A percentile compares a stretch with the other conserved stretches of the same genome.
phyloP scores from a whole-genome alignment of 2,113 vertebrate genomes.

The Natator depressus region DNA sequence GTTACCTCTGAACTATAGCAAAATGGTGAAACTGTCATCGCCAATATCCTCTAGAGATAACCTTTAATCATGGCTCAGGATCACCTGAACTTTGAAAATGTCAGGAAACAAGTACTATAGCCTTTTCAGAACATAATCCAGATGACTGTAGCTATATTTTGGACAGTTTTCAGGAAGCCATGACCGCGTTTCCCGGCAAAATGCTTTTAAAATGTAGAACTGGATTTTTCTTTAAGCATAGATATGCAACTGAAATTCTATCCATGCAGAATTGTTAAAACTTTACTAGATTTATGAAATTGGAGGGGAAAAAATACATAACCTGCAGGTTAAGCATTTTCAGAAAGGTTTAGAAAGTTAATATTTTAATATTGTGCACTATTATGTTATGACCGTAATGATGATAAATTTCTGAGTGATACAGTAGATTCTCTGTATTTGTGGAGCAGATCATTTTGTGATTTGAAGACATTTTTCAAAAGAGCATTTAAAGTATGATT shows the following conservation, averaged over 20 bases:
- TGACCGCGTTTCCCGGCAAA: conserved; percentile 10
- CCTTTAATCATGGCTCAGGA: conserved; percentile 66
- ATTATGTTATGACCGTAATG: background rate
- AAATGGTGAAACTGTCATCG: conserved; percentile 35
- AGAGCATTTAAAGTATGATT: background rate
- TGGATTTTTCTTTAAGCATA: background rate
- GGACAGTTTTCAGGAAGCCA: conserved; percentile 37
- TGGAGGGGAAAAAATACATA: background rate
- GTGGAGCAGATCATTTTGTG: background rate
- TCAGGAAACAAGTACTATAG: conserved; percentile 57
- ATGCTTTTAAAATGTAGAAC: conserved; percentile 33
- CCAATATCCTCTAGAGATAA: conserved; percentile 53
- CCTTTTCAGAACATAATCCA: conserved; percentile 59
- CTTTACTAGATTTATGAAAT: background rate
- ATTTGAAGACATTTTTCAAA: background rate
- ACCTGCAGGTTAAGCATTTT: background rate
- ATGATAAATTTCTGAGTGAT: background rate
- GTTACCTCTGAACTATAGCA: conserved; percentile 7
- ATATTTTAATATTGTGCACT: conserved; percentile 13
- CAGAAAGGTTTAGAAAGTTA: background rate
- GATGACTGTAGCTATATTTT: conserved; percentile 9
- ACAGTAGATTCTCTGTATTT: background rate
- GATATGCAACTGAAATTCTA: background rate
- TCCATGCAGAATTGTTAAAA: background rate
- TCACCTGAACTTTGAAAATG: conserved; percentile 73